Conservation (phyloP, 2,888 invertebrate species). For the Sipha maydis region DNA sequence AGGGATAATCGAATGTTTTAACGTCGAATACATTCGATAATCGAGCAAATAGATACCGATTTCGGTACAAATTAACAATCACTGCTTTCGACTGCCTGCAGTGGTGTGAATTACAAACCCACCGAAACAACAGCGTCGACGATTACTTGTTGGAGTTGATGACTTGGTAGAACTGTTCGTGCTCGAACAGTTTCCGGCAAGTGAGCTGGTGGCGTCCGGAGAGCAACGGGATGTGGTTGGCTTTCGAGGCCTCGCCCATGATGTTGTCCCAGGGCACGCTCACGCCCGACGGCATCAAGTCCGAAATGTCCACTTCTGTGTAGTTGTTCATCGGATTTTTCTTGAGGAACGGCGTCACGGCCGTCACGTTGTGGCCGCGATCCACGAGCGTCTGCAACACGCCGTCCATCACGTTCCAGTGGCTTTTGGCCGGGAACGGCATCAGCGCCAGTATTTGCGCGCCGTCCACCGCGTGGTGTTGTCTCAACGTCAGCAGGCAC, state of each 20-base stretch:
- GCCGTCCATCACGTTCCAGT: slow-evolving; percentile 65
- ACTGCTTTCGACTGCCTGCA: too few relatives aligned
- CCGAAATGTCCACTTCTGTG: slow-evolving; percentile 54
- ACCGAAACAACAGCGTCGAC: background rate
- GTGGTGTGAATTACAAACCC: too few relatives aligned
- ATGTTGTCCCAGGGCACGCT: slow-evolving; percentile 16
- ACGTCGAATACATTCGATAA: too few relatives aligned
- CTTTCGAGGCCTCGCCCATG: slow-evolving; percentile 44
- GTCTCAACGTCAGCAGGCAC: background rate
- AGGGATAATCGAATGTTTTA: too few relatives aligned
- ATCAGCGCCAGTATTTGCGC: slow-evolving; percentile 63
- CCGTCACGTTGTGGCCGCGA: slow-evolving; percentile 66
- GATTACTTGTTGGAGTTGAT: slow-evolving; percentile 1
- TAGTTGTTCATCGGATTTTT: slow-evolving; percentile 21
- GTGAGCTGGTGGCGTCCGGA: slow-evolving; percentile 47
- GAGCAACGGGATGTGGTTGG: slow-evolving; percentile 40
- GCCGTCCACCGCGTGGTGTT: background rate
- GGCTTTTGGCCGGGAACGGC: slow-evolving; percentile 64
- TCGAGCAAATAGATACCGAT: too few relatives aligned
- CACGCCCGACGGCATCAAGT: background rate
- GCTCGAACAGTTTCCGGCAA: slow-evolving; percentile 24
- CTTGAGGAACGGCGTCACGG: slow-evolving; percentile 64
- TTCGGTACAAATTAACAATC: too few relatives aligned
- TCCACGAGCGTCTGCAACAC: slow-evolving; percentile 65
- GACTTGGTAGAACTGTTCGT: slow-evolving; percentile 6